These are phyloP conservation scores for Drosophila monieri DNA, from an alignment of 2,888 invertebrate genomes.

Conservation along the genomic window DNA sequence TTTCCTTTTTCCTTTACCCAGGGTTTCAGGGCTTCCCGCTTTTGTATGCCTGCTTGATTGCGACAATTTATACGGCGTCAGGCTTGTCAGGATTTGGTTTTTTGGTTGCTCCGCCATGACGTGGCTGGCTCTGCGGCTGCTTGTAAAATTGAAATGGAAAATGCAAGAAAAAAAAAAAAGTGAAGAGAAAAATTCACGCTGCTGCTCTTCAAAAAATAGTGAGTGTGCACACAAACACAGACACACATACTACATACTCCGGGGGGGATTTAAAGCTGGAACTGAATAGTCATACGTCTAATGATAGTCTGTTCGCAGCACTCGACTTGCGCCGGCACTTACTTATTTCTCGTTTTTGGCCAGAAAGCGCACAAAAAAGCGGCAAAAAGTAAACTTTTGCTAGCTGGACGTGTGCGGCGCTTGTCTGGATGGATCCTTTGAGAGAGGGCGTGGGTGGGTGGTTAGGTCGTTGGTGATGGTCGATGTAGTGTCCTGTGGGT, in stretches of 20 bases:
- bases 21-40: conserved; percentile 32
- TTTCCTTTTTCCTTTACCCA: not conserved
- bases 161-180: conserved; percentile 4
- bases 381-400: conserved; percentile 57
- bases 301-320: conserved; percentile 61
- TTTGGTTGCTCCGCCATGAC: conserved; percentile 40
- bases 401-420: conserved; percentile 70
- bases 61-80: conserved; percentile 72
- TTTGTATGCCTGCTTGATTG: conserved; percentile 68
- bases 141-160: conserved; percentile 43
- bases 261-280: conserved; percentile 61
- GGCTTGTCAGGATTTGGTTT: conserved; percentile 58
- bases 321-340: conserved; percentile 54
- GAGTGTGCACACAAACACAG: not conserved
- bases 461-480: not conserved
- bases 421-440: conserved; percentile 44
- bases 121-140: conserved; percentile 23
- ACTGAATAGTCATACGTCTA: conserved; percentile 60
- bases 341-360: conserved; percentile 59
- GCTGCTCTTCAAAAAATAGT: conserved; percentile 26
- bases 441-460: not conserved
- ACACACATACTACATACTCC: not conserved
- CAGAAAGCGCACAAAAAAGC: conserved; percentile 30
- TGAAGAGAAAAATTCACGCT: conserved; percentile 2
- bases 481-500: conserved; percentile 33